These are phyloP conservation scores for Drosophila virilis DNA, from an alignment of 1,140 invertebrate species.

Conservation along the genomic window DNA sequence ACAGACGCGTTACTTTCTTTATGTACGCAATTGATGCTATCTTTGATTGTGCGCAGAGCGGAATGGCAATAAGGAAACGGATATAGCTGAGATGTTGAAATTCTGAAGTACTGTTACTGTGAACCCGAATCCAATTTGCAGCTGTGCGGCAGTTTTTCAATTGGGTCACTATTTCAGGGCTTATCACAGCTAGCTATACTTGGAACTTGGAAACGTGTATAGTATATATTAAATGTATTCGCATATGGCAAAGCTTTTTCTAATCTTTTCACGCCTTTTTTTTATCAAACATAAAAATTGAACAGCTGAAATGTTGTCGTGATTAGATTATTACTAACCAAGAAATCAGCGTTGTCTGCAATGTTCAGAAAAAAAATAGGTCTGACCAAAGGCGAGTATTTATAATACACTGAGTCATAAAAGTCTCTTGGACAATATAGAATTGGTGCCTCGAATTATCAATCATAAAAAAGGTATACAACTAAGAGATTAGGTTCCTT, in stretches of 20 bases:
- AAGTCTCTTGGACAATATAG: background rate
- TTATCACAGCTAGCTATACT: constrained; percentile 8
- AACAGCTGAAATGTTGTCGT: background rate
- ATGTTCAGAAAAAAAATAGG: background rate
- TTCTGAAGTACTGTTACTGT: constrained; percentile 42
- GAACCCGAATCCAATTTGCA: constrained; percentile 25
- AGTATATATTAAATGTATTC: background rate
- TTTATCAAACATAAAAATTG: constrained; percentile 1
- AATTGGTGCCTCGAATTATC: too few species aligned
- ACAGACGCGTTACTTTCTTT: constrained; percentile 9
- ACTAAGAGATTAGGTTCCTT: too few species aligned
- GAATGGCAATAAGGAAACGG: constrained; percentile 58
- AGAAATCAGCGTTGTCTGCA: background rate
- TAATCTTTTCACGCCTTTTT: constrained; percentile 10
- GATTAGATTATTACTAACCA: background rate
- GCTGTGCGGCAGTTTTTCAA: background rate
- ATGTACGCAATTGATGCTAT: constrained; percentile 17
- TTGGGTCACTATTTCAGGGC: constrained; percentile 15
- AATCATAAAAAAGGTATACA: too few species aligned
- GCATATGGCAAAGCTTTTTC: background rate
- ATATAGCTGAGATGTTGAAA: constrained; percentile 46
- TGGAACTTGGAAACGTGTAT: background rate
- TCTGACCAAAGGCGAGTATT: background rate
- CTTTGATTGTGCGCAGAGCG: constrained; percentile 42
- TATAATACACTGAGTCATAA: background rate